Conservation (phyloP, 2,113 vertebrate species). For the Pollachius pollachius region DNA sequence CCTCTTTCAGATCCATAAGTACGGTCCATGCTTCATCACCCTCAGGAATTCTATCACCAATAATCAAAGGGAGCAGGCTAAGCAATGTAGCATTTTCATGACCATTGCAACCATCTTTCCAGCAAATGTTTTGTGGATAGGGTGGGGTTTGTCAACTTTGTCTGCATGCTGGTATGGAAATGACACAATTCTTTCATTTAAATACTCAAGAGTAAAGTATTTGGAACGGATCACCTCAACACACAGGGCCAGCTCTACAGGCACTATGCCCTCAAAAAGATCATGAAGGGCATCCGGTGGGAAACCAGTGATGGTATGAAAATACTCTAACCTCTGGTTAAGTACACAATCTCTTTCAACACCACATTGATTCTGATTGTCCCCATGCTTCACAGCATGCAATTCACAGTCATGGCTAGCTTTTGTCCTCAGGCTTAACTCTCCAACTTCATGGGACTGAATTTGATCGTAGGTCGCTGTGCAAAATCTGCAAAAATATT, state of each 20-base stretch:
- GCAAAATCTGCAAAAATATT: background rate
- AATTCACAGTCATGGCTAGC: background rate
- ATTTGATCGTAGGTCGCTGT: background rate
- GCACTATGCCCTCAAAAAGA: background rate
- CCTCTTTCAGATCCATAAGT: constrained; percentile 16
- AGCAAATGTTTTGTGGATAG: background rate
- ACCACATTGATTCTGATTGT: background rate
- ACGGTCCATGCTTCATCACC: constrained; percentile 17
- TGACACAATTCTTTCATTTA: background rate
- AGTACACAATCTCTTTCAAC: background rate
- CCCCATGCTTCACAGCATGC: background rate
- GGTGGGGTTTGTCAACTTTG: background rate
- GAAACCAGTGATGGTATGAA: constrained; percentile 1
- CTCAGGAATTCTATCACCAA: constrained; percentile 17
- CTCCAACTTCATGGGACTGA: background rate
- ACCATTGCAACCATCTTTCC: constrained; percentile 16
- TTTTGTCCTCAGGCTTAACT: constrained; percentile 1
- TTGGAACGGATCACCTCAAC: background rate
- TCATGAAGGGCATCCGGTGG: background rate
- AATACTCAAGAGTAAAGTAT: constrained; percentile 4
- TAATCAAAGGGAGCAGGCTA: constrained; percentile 21
- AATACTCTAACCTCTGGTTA: background rate
- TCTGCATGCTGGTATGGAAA: constrained; percentile 3
- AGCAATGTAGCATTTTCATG: constrained; percentile 32
- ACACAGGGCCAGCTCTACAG: background rate